Evolutionary conservation across 2,888 invertebrate species (phyloP).

Genomic region (Callinectes sapidus): DNA sequence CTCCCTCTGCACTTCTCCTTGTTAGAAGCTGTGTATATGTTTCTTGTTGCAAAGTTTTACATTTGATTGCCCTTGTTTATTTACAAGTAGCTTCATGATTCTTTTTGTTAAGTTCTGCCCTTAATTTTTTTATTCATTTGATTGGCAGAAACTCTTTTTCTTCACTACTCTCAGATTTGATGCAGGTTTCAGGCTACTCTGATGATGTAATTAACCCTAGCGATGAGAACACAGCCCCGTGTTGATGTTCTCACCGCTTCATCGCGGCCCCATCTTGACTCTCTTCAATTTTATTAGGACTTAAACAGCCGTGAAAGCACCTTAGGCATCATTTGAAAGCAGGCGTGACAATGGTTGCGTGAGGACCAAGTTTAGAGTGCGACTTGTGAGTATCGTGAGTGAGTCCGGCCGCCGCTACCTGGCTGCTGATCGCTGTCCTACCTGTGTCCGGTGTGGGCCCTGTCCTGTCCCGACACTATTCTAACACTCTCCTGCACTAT

Average conservation of each 20-base stretch:
- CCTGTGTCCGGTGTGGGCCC: conserved; percentile 72
- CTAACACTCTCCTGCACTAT: conserved; percentile 63
- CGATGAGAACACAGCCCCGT: conserved; percentile 67
- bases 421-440: conserved; percentile 68
- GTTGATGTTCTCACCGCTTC: conserved; percentile 69
- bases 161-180: conserved; percentile 71
- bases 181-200: conserved; percentile 70
- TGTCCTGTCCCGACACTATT: conserved; percentile 68
- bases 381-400: conserved; percentile 72
- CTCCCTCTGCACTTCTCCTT: conserved; percentile 67
- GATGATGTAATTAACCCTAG: conserved; percentile 70
- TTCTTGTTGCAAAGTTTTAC: conserved; percentile 70
- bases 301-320: conserved; percentile 72
- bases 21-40: conserved; percentile 69
- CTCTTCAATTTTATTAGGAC: conserved; percentile 72
- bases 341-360: conserved; percentile 72
- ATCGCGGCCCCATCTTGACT: conserved; percentile 72
- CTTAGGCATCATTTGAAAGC: conserved; percentile 72
- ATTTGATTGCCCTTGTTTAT: conserved; percentile 70
- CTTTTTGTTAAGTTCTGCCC: conserved; percentile 70
- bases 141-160: conserved; percentile 69
- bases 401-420: conserved; percentile 68
- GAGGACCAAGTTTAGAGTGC: conserved; percentile 72
- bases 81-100: conserved; percentile 71
- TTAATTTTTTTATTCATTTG: conserved; percentile 70